Evolutionary conservation across 2,113 vertebrate species (phyloP).

Genomic region (Sinocyclocheilus anshuiensis): DNA sequence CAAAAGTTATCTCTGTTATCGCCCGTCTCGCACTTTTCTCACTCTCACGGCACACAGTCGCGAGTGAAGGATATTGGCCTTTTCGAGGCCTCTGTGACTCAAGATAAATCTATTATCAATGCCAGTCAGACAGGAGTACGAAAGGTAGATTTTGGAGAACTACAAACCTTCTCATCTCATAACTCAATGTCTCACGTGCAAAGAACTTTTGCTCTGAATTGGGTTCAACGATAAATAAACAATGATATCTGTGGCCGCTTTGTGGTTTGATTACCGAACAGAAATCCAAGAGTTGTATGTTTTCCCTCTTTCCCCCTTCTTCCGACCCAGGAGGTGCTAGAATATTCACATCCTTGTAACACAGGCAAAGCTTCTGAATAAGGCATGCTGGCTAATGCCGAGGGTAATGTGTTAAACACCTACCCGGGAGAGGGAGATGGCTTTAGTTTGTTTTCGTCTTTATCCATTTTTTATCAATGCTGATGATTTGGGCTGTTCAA

Average conservation of each 20-base stretch:
- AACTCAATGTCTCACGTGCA: neutral
- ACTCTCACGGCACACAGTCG: too few relatives aligned
- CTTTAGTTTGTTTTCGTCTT: slow-evolving; percentile 45
- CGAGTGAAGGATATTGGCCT: neutral
- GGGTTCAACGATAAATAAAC: slow-evolving; percentile 18
- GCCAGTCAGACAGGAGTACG: neutral
- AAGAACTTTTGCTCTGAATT: slow-evolving; percentile 7
- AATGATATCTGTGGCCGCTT: neutral
- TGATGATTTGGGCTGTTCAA: slow-evolving; percentile 43
- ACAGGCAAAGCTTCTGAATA: slow-evolving; percentile 48
- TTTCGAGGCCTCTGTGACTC: neutral
- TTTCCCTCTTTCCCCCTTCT: slow-evolving; percentile 24
- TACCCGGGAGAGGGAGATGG: slow-evolving; percentile 31
- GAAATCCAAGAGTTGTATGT: slow-evolving; percentile 31
- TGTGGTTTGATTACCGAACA: slow-evolving; percentile 34
- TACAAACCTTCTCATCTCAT: neutral
- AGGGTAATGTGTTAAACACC: slow-evolving; percentile 50
- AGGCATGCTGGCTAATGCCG: slow-evolving; percentile 41
- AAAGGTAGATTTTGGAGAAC: neutral
- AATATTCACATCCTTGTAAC: slow-evolving; percentile 47
- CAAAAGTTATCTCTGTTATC: slow-evolving; percentile 39
- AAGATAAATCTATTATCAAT: slow-evolving; percentile 1
- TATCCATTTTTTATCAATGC: slow-evolving; percentile 47
- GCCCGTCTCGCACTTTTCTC: neutral
- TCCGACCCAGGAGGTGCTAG: slow-evolving; percentile 26